A percentile compares a stretch with the other conserved stretches of the same genome.
These are phyloP conservation scores for Helleia helle DNA, from an alignment of 2,888 invertebrate genomes.

Conservation along the genomic window DNA sequence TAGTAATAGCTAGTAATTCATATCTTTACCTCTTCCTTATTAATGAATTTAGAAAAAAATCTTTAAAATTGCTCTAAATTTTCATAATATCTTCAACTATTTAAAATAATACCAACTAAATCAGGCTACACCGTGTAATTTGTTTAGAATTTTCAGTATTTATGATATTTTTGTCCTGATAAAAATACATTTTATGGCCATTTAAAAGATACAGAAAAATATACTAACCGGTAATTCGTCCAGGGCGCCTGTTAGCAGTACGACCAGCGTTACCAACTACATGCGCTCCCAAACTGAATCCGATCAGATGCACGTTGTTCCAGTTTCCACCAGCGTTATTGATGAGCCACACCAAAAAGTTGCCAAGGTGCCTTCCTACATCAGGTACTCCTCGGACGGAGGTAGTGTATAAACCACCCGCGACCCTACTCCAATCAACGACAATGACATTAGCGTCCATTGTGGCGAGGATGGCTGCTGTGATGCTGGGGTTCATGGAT, in stretches of 20 bases:
- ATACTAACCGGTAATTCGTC: conserved; percentile 40
- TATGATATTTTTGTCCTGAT: too few relatives aligned
- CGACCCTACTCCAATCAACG: conserved; percentile 47
- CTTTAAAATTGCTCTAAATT: too few relatives aligned
- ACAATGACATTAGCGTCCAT: conserved; percentile 51
- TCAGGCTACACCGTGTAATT: too few relatives aligned
- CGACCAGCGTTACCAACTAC: conserved; percentile 51
- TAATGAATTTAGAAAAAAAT: too few relatives aligned
- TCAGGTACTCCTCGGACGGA: conserved; percentile 42
- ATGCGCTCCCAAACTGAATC: conserved; percentile 65
- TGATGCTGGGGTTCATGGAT: conserved; percentile 32
- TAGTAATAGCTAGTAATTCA: too few relatives aligned
- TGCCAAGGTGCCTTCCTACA: conserved; percentile 46
- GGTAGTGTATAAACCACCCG: conserved; percentile 31
- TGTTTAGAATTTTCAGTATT: too few relatives aligned
- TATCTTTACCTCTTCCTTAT: too few relatives aligned
- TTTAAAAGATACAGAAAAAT: too few relatives aligned
- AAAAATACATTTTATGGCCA: too few relatives aligned
- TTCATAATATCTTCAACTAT: too few relatives aligned
- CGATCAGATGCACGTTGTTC: conserved; percentile 54
- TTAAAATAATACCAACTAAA: too few relatives aligned
- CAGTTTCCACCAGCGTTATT: conserved; percentile 43
- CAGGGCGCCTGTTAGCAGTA: conserved; percentile 25
- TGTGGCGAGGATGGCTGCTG: conserved; percentile 35
- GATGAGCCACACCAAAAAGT: conserved; percentile 52